phyloP scores from a whole-genome alignment of 2,888 invertebrate genomes.

The Sphaerophoria taeniata region DNA sequence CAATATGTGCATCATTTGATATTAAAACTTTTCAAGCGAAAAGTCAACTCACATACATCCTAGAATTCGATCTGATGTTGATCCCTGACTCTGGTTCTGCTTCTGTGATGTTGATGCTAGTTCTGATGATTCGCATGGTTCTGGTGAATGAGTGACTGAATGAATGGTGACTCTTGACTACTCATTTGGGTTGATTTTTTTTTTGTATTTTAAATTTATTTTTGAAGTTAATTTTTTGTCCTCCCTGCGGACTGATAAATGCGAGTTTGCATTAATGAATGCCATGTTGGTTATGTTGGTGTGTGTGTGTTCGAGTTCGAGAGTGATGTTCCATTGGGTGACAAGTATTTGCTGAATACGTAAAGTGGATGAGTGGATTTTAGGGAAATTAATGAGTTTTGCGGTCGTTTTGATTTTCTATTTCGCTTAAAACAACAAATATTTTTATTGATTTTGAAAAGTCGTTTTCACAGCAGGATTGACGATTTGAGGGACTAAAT shows the following conservation, averaged over 20 bases:
- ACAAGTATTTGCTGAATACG: slow-evolving; percentile 5
- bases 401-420: slow-evolving; percentile 14
- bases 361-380: slow-evolving; percentile 33
- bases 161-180: slow-evolving; percentile 30
- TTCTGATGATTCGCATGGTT: slow-evolving; percentile 1
- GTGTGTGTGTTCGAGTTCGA: not conserved
- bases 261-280: too few species aligned
- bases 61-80: slow-evolving; percentile 52
- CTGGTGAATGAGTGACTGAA: slow-evolving; percentile 13
- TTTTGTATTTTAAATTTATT: not conserved
- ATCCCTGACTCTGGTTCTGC: not conserved
- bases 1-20: slow-evolving; percentile 72
- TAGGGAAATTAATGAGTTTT: slow-evolving; percentile 41
- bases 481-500: too few species aligned
- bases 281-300: too few species aligned
- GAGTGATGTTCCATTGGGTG: not conserved
- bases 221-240: not conserved
- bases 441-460: not conserved
- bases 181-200: not conserved
- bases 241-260: slow-evolving; percentile 3
- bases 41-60: slow-evolving; percentile 55
- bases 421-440: not conserved
- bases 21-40: slow-evolving; percentile 60
- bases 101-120: not conserved
- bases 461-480: too few species aligned